Base-by-base conservation (phyloP, 2,888 invertebrate genomes). In the Agrypnus murinus region DNA sequence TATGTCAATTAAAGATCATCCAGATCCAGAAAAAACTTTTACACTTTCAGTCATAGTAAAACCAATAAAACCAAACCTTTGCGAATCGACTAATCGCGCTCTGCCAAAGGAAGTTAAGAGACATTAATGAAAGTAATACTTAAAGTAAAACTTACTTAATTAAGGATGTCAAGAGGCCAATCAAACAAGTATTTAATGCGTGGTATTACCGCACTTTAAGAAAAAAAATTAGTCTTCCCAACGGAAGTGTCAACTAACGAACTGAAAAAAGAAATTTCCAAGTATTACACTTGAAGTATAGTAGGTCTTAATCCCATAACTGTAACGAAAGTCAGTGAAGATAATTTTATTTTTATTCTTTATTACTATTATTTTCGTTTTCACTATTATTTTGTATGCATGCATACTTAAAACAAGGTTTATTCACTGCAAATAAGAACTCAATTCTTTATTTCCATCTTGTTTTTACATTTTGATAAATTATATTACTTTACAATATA, bases 41-140 rank as follows among this genome's bases (percentile, higher is more conserved):
- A 43, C 43, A 10, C 19, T 1, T 46, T 4, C 19, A 19, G 19
- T 10, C 4, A 10, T 3, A 46, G 46, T 1, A 46, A 19, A 10
- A 7, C 19, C 9, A 31, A 25, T 25, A 31, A 50, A 50, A 50
- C 25, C 31, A 5, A 17, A 31, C 2, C 25, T 3, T 25, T 25
- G 5, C 5, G 25, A n/a, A n/a, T n/a, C n/a, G n/a, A n/a, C n/a
- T 25, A 25, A 25, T 25, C 25, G 12, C 19, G 25, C 3, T 48
- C 12, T 50, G n/a, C 48, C 25, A 14, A 31, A 50, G 50, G 50
- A 50, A 50, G 31, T n/a, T 25, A 25, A 45, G 45, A 45, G 2
- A 15, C 25, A n/a, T 19, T 50, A 50, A 50, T 7, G 50, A 50
- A 50, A 50, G 50, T 50, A 50, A 50, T 50, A 31, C 3, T 50